These are phyloP conservation scores for Temnothorax longispinosus DNA, from an alignment of 1,140 invertebrate genomes.

Conservation along the genomic window DNA sequence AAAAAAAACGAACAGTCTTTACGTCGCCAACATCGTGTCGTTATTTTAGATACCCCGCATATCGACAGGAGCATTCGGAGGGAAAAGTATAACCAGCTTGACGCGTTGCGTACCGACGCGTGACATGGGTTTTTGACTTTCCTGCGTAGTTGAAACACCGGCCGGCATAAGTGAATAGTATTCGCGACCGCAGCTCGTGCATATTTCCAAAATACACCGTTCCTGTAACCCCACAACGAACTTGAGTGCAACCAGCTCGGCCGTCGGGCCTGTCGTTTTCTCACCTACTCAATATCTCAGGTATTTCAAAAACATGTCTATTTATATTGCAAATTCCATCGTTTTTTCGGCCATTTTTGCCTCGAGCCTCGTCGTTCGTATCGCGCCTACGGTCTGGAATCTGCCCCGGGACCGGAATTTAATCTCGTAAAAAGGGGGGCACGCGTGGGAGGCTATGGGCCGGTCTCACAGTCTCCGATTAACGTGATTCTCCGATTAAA, in stretches of 20 bases:
- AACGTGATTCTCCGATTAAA: no score
- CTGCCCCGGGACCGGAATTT: conserved; percentile 39
- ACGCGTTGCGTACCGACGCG: neutral
- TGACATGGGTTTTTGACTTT: neutral
- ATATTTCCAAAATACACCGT: neutral
- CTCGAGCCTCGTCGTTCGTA: neutral
- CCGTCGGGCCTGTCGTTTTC: neutral
- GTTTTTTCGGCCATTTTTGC: neutral
- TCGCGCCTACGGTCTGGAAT: neutral
- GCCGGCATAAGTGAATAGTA: neutral
- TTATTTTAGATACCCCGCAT: neutral
- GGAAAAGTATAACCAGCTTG: neutral
- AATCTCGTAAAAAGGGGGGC: conserved; percentile 33
- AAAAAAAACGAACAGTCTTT: no score
- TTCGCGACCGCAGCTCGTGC: neutral
- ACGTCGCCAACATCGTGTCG: no score
- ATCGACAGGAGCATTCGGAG: no score
- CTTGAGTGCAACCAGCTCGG: no score
- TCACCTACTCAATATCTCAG: neutral
- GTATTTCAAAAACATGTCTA: neutral
- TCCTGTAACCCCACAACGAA: no score
- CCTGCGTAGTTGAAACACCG: neutral
- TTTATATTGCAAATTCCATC: conserved; percentile 5
- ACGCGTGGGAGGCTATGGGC: no score
- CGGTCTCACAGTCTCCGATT: no score